Conservation (phyloP, 1,140 invertebrate species). For the Pseudomyrmex sp. region DNA sequence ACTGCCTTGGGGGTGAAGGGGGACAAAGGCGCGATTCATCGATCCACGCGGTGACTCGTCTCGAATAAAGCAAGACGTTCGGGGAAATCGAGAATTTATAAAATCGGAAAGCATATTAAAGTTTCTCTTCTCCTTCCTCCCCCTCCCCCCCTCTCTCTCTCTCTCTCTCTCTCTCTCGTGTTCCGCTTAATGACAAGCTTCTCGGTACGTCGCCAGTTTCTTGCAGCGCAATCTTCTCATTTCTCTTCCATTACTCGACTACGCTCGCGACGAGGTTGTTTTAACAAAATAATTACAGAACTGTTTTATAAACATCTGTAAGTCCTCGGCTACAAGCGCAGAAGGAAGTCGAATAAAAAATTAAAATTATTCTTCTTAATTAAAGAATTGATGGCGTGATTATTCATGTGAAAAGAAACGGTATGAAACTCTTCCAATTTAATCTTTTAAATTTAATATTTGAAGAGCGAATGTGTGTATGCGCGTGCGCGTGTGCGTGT, state of each 20-base stretch:
- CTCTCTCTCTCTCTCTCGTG: neutral
- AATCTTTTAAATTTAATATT: too few species aligned
- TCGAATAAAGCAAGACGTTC: constrained; percentile 14
- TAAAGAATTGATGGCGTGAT: neutral
- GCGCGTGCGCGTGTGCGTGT: too few species aligned
- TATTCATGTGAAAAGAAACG: neutral
- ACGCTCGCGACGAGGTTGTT: neutral
- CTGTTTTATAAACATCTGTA: neutral
- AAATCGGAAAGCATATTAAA: constrained; percentile 14
- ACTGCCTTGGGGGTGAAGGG: neutral
- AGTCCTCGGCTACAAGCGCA: neutral
- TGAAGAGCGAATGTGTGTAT: too few species aligned
- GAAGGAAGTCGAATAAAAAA: neutral
- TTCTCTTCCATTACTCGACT: constrained; percentile 16
- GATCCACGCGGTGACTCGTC: constrained; percentile 1
- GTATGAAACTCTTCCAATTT: too few species aligned
- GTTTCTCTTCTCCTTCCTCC: too few species aligned
- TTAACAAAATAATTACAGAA: neutral
- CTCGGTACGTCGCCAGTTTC: neutral
- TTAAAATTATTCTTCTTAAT: constrained; percentile 16
- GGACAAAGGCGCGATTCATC: neutral
- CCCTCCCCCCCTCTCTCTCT: too few species aligned
- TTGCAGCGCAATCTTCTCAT: constrained; percentile 7
- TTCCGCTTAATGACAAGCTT: constrained; percentile 5
- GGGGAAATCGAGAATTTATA: constrained; percentile 3